These are phyloP conservation scores for Pegoplata infirma DNA, from an alignment of 2,888 invertebrate genomes.

Conservation along the genomic window DNA sequence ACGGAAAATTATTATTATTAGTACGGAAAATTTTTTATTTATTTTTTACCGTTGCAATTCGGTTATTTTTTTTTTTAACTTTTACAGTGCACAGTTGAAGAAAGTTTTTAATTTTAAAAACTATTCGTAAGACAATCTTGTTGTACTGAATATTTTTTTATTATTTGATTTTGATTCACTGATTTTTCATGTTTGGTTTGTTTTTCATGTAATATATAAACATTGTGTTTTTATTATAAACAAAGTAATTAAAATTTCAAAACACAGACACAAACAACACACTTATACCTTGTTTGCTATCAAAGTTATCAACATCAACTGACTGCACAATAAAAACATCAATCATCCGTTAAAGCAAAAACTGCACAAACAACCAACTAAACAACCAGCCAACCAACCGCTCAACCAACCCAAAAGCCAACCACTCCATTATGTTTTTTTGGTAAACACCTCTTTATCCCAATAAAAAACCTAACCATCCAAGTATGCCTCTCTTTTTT, in stretches of 20 bases:
- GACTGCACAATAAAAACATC: constrained; percentile 57
- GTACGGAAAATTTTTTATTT: too few relatives aligned
- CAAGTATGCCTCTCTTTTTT: constrained; percentile 17
- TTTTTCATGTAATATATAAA: too few relatives aligned
- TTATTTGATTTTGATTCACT: background rate
- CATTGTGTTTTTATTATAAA: constrained; percentile 21
- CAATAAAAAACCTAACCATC: constrained; percentile 5
- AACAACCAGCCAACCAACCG: constrained; percentile 19
- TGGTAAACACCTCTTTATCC: constrained; percentile 32
- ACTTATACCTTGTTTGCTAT: constrained; percentile 37
- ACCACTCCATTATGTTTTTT: constrained; percentile 28
- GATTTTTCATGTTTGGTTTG: background rate
- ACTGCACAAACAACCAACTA: constrained; percentile 23
- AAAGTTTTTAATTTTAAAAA: background rate
- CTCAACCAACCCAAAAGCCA: constrained; percentile 35
- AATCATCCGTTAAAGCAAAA: constrained; percentile 52
- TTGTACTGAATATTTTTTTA: background rate
- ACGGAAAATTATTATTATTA: too few relatives aligned
- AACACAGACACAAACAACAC: constrained; percentile 25
- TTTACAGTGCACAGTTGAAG: background rate
- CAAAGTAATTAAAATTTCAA: constrained; percentile 40
- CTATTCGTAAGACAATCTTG: too few relatives aligned
- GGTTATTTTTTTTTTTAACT: background rate
- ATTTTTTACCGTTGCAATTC: too few relatives aligned
- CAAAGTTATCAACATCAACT: constrained; percentile 54